phyloP scores from a whole-genome alignment of 2,113 vertebrate species.

The Chaetura pelagica region DNA sequence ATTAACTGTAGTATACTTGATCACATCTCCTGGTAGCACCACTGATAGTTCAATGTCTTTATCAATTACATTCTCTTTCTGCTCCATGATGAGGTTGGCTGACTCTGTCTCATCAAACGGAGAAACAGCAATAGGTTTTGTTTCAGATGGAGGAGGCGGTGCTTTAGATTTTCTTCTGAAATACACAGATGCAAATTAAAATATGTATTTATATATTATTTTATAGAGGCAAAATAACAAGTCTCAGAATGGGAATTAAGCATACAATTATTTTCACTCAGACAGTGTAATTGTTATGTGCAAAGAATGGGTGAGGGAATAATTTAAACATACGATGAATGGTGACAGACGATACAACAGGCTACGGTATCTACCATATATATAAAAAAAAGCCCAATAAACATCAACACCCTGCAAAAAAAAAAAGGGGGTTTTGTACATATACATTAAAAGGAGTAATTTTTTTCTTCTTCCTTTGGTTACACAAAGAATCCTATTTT shows the following conservation, averaged over 20 bases:
- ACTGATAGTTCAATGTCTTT: conserved; percentile 89
- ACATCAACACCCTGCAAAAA: background rate
- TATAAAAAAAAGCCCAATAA: background rate
- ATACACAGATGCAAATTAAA: background rate
- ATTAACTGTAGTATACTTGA: conserved; percentile 85
- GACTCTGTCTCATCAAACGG: conserved; percentile 75
- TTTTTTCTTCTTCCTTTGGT: background rate
- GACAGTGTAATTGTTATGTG: background rate
- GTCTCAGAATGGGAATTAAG: background rate
- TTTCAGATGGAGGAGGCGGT: conserved; percentile 84
- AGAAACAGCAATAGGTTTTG: conserved; percentile 71
- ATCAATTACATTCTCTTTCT: conserved; percentile 86
- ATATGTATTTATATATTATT: background rate
- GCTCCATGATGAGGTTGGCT: conserved; percentile 83
- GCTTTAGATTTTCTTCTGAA: conserved; percentile 92
- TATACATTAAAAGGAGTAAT: background rate
- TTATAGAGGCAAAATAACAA: background rate
- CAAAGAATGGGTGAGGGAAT: background rate
- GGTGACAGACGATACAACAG: background rate
- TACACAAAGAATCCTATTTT: background rate
- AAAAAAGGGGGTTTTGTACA: too few species aligned
- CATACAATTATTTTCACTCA: background rate
- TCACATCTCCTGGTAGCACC: conserved; percentile 89
- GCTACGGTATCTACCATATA: background rate
- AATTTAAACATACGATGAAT: background rate